These are phyloP conservation scores for Lycocerus yunnanus DNA, from an alignment of 2,888 invertebrate species.

Conservation along the genomic window DNA sequence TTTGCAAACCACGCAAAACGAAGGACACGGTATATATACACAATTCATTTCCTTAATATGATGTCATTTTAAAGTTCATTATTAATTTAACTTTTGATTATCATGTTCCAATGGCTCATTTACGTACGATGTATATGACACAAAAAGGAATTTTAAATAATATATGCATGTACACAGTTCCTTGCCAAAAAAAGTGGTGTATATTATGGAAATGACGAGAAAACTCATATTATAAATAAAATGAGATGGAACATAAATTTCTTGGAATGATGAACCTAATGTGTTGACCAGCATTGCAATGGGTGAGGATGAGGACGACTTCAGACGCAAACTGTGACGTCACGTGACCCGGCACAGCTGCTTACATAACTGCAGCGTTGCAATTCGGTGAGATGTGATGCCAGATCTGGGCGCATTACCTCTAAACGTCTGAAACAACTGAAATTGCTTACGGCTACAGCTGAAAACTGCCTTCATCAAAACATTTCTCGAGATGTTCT, in stretches of 20 bases:
- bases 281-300: constrained; percentile 19
- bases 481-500: background rate
- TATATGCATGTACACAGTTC: background rate
- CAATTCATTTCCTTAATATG: background rate
- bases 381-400: constrained; percentile 2
- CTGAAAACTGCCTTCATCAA: background rate
- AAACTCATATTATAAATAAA: background rate
- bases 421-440: background rate
- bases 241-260: background rate
- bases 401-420: background rate
- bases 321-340: constrained; percentile 40
- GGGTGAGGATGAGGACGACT: constrained; percentile 19
- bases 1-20: background rate
- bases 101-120: background rate
- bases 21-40: background rate
- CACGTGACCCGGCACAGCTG: constrained; percentile 49
- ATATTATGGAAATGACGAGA: background rate
- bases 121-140: background rate
- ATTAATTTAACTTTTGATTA: background rate
- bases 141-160: background rate
- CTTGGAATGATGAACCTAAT: background rate
- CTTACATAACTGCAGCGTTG: constrained; percentile 51
- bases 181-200: background rate
- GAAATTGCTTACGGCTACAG: constrained; percentile 2
- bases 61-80: background rate